A percentile compares a stretch with the other conserved stretches of the same genome.
phyloP scores from a whole-genome alignment of 2,113 vertebrate genomes.

The Lipotes vexillifer region DNA sequence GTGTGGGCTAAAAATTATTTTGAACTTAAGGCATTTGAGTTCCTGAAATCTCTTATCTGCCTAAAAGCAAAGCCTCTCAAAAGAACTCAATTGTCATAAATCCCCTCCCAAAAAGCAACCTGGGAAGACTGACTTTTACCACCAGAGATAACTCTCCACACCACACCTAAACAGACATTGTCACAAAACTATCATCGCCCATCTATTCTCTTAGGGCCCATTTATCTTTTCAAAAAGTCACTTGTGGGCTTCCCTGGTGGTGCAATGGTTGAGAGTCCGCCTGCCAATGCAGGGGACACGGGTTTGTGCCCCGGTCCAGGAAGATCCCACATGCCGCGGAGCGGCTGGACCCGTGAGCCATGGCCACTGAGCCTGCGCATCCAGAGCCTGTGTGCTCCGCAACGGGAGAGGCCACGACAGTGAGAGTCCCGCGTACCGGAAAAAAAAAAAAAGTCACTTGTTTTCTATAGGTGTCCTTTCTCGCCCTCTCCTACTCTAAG shows the following conservation, averaged over 20 bases:
- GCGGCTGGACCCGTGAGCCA: no score
- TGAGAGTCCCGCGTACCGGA: no score
- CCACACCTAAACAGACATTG: neutral
- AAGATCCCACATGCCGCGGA: no score
- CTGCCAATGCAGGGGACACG: no score
- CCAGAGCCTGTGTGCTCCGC: no score
- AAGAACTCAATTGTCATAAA: slow-evolving; percentile 20
- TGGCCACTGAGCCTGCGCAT: no score
- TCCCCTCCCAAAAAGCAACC: neutral
- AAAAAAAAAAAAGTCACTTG: neutral
- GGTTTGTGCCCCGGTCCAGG: no score
- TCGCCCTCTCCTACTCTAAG: neutral
- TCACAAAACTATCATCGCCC: neutral
- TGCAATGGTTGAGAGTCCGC: no score
- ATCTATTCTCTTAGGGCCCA: neutral
- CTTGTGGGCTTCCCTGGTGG: no score
- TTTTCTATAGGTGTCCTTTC: neutral
- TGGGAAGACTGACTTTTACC: neutral
- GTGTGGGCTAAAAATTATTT: slow-evolving; percentile 10
- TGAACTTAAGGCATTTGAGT: neutral
- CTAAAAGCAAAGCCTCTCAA: neutral
- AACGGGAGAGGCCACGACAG: no score
- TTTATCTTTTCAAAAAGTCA: neutral
- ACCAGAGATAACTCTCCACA: neutral
- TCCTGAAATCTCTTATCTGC: neutral